Conservation (phyloP, 2,113 vertebrate genomes). For the Macroglossus sobrinus region DNA sequence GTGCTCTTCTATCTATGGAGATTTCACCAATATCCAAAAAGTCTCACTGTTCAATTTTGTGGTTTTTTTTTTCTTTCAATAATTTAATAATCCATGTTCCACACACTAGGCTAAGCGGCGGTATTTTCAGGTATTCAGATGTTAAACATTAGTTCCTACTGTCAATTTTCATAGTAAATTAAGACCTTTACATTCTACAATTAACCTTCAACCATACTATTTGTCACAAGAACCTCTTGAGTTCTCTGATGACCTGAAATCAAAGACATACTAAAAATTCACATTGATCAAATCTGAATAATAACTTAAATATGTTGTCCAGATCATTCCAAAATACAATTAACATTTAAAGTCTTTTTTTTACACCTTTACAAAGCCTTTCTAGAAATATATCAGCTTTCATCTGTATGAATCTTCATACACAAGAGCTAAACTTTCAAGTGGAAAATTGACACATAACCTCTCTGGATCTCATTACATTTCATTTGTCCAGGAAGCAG, state of each 20-base stretch:
- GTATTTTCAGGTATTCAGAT: neutral
- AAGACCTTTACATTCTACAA: conserved; percentile 48
- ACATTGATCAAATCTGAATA: neutral
- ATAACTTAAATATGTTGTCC: neutral
- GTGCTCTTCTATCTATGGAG: neutral
- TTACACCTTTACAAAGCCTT: neutral
- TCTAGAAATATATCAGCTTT: neutral
- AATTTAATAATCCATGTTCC: neutral
- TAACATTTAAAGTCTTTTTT: neutral
- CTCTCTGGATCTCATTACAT: neutral
- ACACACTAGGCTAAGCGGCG: neutral
- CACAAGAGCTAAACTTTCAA: neutral
- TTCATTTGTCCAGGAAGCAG: neutral
- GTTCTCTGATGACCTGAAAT: conserved; percentile 22
- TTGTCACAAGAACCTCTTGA: neutral
- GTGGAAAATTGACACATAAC: neutral
- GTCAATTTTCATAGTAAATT: neutral
- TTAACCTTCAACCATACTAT: neutral
- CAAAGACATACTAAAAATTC: conserved; percentile 23
- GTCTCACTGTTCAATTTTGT: neutral
- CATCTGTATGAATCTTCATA: neutral
- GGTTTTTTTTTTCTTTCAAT: neutral
- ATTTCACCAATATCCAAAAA: neutral
- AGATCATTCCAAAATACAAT: neutral
- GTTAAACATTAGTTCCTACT: neutral